Evolutionary conservation across 2,888 invertebrate species (phyloP).

Genomic region (Dichetophora obliterata): DNA sequence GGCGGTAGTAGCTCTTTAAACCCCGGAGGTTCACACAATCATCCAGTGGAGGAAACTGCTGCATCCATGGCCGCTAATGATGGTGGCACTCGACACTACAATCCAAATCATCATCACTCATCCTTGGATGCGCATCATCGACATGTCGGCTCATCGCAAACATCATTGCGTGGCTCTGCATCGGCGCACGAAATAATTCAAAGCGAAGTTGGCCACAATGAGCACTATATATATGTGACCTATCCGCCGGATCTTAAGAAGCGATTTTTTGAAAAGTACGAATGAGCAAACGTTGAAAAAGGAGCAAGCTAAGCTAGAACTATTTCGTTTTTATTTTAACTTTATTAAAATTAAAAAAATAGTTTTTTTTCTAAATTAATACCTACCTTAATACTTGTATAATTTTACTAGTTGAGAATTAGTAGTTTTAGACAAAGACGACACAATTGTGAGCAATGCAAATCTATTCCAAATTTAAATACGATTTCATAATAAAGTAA

Average conservation of each 20-base stretch:
- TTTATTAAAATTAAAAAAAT: too few relatives aligned
- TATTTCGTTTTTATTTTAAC: too few relatives aligned
- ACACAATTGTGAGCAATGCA: slow-evolving; percentile 19
- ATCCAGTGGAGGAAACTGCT: slow-evolving; percentile 34
- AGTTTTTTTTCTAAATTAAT: not conserved
- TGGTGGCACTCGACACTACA: slow-evolving; percentile 57
- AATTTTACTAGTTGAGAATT: not conserved
- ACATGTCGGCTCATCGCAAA: slow-evolving; percentile 62
- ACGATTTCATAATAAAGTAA: slow-evolving; percentile 31
- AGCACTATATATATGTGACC: slow-evolving; percentile 88
- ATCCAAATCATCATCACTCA: slow-evolving; percentile 42
- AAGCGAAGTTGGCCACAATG: slow-evolving; percentile 75
- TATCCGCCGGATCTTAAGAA: slow-evolving; percentile 90
- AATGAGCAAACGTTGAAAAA: slow-evolving; percentile 48
- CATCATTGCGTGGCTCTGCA: slow-evolving; percentile 64
- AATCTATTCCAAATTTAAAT: slow-evolving; percentile 22
- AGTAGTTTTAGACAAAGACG: not conserved
- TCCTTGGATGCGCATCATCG: slow-evolving; percentile 62
- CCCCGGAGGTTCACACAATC: not conserved
- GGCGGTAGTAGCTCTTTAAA: not conserved
- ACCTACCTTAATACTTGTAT: too few relatives aligned
- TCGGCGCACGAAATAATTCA: slow-evolving; percentile 69
- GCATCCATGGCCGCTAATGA: not conserved
- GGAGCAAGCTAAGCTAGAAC: too few relatives aligned
- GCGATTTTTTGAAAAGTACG: slow-evolving; percentile 78